Percentiles rank a stretch among this genome's conserved stretches.
Evolutionary conservation across 2,113 vertebrate species (phyloP).

Genomic region (Dipodomys spectabilis): DNA sequence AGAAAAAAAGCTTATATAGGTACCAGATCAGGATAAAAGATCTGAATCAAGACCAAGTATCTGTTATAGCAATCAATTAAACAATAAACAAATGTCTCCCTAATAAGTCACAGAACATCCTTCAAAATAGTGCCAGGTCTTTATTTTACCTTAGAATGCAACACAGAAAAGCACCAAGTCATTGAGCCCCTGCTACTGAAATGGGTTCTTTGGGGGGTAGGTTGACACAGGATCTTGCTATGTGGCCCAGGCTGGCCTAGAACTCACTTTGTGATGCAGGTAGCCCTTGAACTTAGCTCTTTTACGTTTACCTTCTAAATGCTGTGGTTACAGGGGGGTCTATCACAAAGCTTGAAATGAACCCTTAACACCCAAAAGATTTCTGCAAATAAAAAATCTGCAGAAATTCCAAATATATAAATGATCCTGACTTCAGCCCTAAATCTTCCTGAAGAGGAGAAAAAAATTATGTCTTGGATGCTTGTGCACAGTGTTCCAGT

Average conservation of each 20-base stretch:
- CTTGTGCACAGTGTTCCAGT: not conserved
- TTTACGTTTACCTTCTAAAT: too few species aligned
- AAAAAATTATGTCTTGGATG: not conserved
- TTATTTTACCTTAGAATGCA: not conserved
- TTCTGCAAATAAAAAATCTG: constrained; percentile 6
- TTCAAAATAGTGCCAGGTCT: constrained; percentile 12
- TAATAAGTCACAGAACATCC: not conserved
- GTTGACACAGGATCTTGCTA: not conserved
- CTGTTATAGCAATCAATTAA: not conserved
- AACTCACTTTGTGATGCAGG: too few species aligned
- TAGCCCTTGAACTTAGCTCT: too few species aligned
- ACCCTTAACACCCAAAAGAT: constrained; percentile 41
- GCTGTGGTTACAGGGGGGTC: too few species aligned
- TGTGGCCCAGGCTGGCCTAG: not conserved
- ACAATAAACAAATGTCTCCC: not conserved
- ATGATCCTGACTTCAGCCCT: not conserved
- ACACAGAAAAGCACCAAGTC: not conserved
- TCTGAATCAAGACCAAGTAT: not conserved
- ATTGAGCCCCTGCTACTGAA: not conserved
- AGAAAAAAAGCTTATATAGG: not conserved
- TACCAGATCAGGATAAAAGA: constrained; percentile 11
- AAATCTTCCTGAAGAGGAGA: not conserved
- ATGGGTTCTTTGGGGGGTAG: not conserved
- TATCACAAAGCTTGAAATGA: not conserved
- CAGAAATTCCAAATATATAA: not conserved